These are phyloP conservation scores for Toxostoma redivivum DNA, from an alignment of 2,113 vertebrate genomes.

Conservation along the genomic window DNA sequence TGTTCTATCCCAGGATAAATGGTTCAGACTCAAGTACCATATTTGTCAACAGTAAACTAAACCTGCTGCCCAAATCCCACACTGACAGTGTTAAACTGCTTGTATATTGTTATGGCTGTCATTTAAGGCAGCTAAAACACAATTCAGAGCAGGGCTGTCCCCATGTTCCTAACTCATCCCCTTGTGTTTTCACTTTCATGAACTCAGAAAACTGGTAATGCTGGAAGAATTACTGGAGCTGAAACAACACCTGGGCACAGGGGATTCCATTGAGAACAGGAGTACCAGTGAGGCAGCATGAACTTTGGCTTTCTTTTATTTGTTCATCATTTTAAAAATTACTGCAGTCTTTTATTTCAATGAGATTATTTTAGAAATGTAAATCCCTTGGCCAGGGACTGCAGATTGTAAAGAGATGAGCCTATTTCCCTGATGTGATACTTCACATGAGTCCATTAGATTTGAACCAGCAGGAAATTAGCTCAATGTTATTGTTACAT, in stretches of 20 bases:
- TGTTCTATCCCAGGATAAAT: conserved; percentile 35
- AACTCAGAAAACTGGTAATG: background rate
- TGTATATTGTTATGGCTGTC: conserved; percentile 33
- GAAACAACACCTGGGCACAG: background rate
- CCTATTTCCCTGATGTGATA: background rate
- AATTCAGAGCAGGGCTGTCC: background rate
- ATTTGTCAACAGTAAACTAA: conserved; percentile 55
- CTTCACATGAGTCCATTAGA: background rate
- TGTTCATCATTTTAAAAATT: background rate
- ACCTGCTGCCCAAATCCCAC: conserved; percentile 37
- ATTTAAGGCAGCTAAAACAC: background rate
- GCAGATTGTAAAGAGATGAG: background rate
- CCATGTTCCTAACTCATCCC: background rate
- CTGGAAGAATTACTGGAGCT: background rate
- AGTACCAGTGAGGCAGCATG: background rate
- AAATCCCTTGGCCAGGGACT: background rate
- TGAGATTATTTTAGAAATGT: background rate
- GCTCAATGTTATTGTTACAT: background rate
- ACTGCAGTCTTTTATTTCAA: background rate
- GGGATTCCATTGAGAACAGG: background rate
- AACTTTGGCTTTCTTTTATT: background rate
- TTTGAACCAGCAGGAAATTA: background rate
- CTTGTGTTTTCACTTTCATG: background rate
- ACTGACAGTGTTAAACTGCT: background rate
- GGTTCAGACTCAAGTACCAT: conserved; percentile 25